Percentiles rank a stretch among this genome's conserved stretches.
Evolutionary conservation across 2,113 vertebrate genomes (phyloP).

Genomic region (Ploceus nigricollis): DNA sequence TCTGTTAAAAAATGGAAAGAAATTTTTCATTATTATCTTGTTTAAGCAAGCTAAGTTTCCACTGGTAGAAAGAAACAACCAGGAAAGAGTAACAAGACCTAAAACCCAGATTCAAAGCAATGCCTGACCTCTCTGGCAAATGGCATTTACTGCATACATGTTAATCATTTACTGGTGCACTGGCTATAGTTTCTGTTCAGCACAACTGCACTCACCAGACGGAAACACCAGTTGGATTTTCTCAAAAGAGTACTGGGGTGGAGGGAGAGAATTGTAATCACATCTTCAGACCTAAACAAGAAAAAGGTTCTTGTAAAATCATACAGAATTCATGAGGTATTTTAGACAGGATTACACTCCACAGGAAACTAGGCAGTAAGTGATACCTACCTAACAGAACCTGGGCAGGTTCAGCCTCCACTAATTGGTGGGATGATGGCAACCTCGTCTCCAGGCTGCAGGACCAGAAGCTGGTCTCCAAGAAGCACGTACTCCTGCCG

Average conservation of each 20-base stretch:
- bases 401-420: slow-evolving; percentile 78
- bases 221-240: background rate
- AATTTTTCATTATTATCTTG: background rate
- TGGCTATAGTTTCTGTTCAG: background rate
- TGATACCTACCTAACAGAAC: slow-evolving; percentile 22
- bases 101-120: background rate
- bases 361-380: background rate
- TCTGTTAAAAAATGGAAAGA: background rate
- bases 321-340: background rate
- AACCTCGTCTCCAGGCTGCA: slow-evolving; percentile 88
- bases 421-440: slow-evolving; percentile 93
- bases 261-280: background rate
- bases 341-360: background rate
- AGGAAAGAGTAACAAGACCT: background rate
- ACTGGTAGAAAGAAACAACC: background rate
- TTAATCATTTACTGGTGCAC: background rate
- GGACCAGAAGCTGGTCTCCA: slow-evolving; percentile 78
- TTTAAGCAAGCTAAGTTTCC: background rate
- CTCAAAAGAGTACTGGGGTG: background rate
- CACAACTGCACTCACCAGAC: background rate
- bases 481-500: slow-evolving; percentile 87
- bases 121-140: background rate
- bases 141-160: background rate
- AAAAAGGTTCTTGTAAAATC: background rate
- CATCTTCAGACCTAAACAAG: background rate